phyloP scores from a whole-genome alignment of 2,113 vertebrate genomes.

The Dipodomys spectabilis region DNA sequence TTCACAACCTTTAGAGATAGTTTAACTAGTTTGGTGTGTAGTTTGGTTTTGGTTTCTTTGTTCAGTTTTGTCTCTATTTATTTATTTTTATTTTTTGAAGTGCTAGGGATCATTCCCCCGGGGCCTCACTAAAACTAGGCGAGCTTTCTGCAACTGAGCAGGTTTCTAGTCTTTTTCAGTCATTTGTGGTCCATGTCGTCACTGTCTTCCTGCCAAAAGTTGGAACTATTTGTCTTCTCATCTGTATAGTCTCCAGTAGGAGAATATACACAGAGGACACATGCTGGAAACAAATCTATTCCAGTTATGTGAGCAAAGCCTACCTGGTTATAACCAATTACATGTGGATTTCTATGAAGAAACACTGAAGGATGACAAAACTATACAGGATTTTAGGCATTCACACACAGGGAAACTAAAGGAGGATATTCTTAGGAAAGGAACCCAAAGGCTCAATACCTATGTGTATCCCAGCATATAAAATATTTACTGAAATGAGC shows the following conservation, averaged over 20 bases:
- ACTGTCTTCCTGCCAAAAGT: neutral
- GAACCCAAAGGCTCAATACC: too few relatives aligned
- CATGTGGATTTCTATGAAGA: neutral
- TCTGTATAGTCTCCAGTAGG: too few relatives aligned
- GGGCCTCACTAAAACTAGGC: neutral
- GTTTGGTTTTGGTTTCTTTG: too few relatives aligned
- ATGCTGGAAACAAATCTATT: neutral
- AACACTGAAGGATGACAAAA: neutral
- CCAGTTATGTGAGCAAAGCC: neutral
- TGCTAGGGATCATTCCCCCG: neutral
- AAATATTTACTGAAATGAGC: too few relatives aligned
- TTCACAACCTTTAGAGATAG: neutral
- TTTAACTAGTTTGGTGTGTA: too few relatives aligned
- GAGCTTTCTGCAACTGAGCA: neutral
- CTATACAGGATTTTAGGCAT: too few relatives aligned
- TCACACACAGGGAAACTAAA: too few relatives aligned
- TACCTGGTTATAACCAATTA: neutral
- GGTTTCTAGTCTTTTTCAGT: neutral
- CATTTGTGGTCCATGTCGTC: too few relatives aligned
- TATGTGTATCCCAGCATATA: too few relatives aligned
- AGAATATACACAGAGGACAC: neutral
- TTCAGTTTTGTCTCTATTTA: too few relatives aligned
- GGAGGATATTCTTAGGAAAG: too few relatives aligned
- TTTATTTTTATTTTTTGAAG: too few relatives aligned
- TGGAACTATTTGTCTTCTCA: neutral